These are phyloP conservation scores for Ptyas mucosa DNA, from an alignment of 2,113 vertebrate species.

Conservation along the genomic window DNA sequence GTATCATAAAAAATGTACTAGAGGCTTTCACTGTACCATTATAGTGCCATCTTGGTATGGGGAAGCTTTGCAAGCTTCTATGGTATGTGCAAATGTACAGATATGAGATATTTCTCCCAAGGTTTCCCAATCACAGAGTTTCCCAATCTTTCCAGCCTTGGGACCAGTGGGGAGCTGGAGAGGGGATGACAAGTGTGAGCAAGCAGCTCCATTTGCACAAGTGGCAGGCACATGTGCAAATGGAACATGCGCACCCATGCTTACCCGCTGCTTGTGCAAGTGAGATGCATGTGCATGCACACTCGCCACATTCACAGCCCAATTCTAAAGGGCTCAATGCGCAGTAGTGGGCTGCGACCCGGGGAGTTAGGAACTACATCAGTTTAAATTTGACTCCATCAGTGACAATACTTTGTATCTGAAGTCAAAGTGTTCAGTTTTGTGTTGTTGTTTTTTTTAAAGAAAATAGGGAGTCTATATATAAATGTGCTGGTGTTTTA, in stretches of 20 bases:
- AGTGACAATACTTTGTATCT: not conserved
- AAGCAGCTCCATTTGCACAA: not conserved
- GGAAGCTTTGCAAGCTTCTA: not conserved
- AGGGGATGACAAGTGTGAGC: not conserved
- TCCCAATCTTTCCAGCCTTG: not conserved
- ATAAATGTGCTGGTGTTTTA: constrained; percentile 53
- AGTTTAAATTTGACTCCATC: constrained; percentile 4
- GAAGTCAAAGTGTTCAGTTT: not conserved
- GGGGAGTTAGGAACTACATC: not conserved
- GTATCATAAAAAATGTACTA: not conserved
- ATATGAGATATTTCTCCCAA: not conserved
- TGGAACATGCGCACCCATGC: not conserved
- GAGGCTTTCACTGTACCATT: not conserved
- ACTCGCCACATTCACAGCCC: not conserved
- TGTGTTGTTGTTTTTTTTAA: not conserved
- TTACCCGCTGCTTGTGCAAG: not conserved
- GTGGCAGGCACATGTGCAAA: not conserved
- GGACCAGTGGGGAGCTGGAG: not conserved
- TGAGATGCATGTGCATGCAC: not conserved
- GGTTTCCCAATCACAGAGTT: not conserved
- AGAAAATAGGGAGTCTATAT: constrained; percentile 28
- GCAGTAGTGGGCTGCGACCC: not conserved
- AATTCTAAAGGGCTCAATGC: not conserved
- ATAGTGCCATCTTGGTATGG: not conserved
- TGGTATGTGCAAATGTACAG: not conserved